Conservation (phyloP, 2,113 vertebrate species). For the Seriola quinqueradiata region DNA sequence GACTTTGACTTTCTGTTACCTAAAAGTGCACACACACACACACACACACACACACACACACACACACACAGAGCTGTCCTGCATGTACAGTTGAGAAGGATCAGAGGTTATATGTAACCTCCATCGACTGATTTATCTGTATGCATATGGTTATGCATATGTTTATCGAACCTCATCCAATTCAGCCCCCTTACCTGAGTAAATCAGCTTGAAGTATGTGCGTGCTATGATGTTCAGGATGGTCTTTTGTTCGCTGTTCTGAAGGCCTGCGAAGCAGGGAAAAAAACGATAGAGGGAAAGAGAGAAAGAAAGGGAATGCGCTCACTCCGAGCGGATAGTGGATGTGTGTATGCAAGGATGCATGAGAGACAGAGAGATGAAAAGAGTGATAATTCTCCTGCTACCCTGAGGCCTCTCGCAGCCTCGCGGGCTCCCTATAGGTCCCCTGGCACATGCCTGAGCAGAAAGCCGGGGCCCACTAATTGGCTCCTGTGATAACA, state of each 20-base stretch:
- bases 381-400: slow-evolving; percentile 82
- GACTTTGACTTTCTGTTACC: slow-evolving; percentile 61
- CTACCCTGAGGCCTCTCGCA: slow-evolving; percentile 73
- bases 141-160: slow-evolving; percentile 66
- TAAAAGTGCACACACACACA: slow-evolving; percentile 39
- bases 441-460: slow-evolving; percentile 76
- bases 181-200: slow-evolving; percentile 41
- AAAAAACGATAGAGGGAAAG: slow-evolving; percentile 15
- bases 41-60: slow-evolving; percentile 1
- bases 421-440: slow-evolving; percentile 74
- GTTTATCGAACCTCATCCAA: slow-evolving; percentile 63
- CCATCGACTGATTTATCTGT: slow-evolving; percentile 58
- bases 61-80: slow-evolving; percentile 19
- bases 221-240: slow-evolving; percentile 31
- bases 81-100: slow-evolving; percentile 37
- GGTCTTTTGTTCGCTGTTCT: slow-evolving; percentile 56
- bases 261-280: background rate
- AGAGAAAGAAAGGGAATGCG: slow-evolving; percentile 38
- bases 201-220: slow-evolving; percentile 54
- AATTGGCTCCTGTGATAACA: slow-evolving; percentile 83
- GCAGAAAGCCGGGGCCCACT: slow-evolving; percentile 74
- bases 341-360: slow-evolving; percentile 70
- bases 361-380: slow-evolving; percentile 74
- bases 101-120: slow-evolving; percentile 61
- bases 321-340: slow-evolving; percentile 56